These are phyloP conservation scores for Sebastolobus altivelis DNA, from an alignment of 2,797 vertebrate genomes.

Conservation along the genomic window DNA sequence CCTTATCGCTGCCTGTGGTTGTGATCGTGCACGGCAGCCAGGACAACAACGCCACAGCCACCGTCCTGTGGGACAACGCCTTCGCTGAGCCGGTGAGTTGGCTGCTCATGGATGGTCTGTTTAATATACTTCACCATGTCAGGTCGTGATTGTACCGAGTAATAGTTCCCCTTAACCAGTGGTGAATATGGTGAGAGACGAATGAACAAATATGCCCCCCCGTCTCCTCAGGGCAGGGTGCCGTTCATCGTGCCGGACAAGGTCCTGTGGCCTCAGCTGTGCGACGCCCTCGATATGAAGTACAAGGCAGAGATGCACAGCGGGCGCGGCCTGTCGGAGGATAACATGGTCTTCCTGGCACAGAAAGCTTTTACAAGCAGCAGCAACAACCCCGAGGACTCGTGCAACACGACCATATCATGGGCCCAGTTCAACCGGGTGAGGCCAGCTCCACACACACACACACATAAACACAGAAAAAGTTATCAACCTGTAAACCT, in stretches of 20 bases:
- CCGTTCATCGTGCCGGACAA: constrained; percentile 95
- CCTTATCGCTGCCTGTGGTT: constrained; percentile 94
- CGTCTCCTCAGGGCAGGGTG: constrained; percentile 88
- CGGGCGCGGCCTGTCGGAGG: constrained; percentile 92
- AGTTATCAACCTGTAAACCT: background rate
- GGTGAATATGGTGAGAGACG: background rate
- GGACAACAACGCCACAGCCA: constrained; percentile 97
- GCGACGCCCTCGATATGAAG: constrained; percentile 95
- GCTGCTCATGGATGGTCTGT: background rate
- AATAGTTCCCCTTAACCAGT: no score
- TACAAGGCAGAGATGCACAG: constrained; percentile 98
- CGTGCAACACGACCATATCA: constrained; percentile 91
- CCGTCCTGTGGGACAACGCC: constrained; percentile 96
- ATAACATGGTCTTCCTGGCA: constrained; percentile 95
- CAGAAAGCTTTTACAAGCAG: constrained; percentile 95
- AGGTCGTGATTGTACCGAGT: background rate
- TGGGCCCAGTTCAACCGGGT: constrained; percentile 99
- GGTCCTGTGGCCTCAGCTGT: constrained; percentile 94
- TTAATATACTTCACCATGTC: background rate
- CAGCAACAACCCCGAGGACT: constrained; percentile 91
- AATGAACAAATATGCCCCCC: background rate
- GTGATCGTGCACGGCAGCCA: constrained; percentile 97
- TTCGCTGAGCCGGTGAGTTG: constrained; percentile 94
- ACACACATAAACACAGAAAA: background rate
- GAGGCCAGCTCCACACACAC: constrained; percentile 40